phyloP scores from a whole-genome alignment of 2,888 invertebrate genomes.

The Meliscaeva auricollis region DNA sequence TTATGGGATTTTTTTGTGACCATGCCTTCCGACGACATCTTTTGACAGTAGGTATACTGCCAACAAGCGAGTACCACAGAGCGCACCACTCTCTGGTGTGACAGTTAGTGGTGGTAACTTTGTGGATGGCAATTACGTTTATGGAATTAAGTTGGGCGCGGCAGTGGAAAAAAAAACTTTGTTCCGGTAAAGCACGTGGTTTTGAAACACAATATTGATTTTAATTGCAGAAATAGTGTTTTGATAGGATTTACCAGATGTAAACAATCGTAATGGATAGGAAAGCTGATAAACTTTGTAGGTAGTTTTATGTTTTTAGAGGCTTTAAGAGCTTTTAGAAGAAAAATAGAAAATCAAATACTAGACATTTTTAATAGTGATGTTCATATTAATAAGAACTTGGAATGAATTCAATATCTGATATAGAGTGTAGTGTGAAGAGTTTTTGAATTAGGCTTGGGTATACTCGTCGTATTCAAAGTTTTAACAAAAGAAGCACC shows the following conservation, averaged over 20 bases:
- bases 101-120: conserved; percentile 73
- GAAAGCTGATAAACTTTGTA: too few relatives aligned
- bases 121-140: conserved; percentile 73
- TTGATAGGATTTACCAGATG: not conserved
- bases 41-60: conserved; percentile 46
- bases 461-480: too few relatives aligned
- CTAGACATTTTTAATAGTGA: too few relatives aligned
- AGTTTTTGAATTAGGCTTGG: too few relatives aligned
- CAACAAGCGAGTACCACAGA: conserved; percentile 4
- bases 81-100: conserved; percentile 42
- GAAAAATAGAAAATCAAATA: too few relatives aligned
- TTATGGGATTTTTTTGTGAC: conserved; percentile 72
- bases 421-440: too few relatives aligned
- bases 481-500: too few relatives aligned
- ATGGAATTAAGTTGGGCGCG: conserved; percentile 74
- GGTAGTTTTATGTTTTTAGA: too few relatives aligned
- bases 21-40: conserved; percentile 61
- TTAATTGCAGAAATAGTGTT: conserved; percentile 32
- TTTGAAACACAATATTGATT: conserved; percentile 56
- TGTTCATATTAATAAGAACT: too few relatives aligned
- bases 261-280: not conserved
- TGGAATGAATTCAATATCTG: too few relatives aligned
- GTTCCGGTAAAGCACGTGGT: conserved; percentile 61
- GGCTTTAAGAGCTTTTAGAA: too few relatives aligned
- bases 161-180: conserved; percentile 41